phyloP scores from a whole-genome alignment of 2,888 invertebrate species.

The Metopia argyrocephala region DNA sequence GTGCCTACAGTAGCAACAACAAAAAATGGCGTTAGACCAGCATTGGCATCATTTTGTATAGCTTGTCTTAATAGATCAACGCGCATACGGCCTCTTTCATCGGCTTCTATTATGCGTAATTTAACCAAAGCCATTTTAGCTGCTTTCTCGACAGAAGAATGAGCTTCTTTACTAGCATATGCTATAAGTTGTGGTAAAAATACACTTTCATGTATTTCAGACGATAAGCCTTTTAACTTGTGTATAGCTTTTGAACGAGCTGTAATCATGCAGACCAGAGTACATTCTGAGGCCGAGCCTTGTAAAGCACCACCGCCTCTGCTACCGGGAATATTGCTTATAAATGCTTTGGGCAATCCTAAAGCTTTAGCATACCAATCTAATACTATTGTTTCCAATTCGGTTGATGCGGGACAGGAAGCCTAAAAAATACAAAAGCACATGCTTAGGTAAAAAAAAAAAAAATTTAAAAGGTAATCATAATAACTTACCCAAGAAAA shows the following conservation, averaged over 20 bases:
- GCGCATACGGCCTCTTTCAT: slow-evolving; percentile 83
- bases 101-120: slow-evolving; percentile 85
- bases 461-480: background rate
- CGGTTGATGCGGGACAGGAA: slow-evolving; percentile 91
- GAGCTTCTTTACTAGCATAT: slow-evolving; percentile 86
- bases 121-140: slow-evolving; percentile 88
- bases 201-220: slow-evolving; percentile 82
- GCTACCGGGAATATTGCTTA: slow-evolving; percentile 77
- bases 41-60: slow-evolving; percentile 85
- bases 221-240: slow-evolving; percentile 81
- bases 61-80: slow-evolving; percentile 82
- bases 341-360: slow-evolving; percentile 85
- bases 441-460: background rate
- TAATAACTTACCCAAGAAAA: slow-evolving; percentile 89
- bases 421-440: slow-evolving; percentile 80
- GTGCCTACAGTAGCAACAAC: slow-evolving; percentile 91
- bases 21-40: slow-evolving; percentile 90
- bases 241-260: slow-evolving; percentile 86
- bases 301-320: slow-evolving; percentile 90
- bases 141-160: slow-evolving; percentile 88
- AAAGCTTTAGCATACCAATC: slow-evolving; percentile 90
- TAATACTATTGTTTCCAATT: slow-evolving; percentile 89
- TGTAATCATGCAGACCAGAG: slow-evolving; percentile 87
- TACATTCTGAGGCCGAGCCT: slow-evolving; percentile 91
- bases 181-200: slow-evolving; percentile 88